A percentile compares a stretch with the other conserved stretches of the same genome.
These are phyloP conservation scores for Brachionus rubens DNA, from an alignment of 1,140 invertebrate genomes.

Conservation along the genomic window DNA sequence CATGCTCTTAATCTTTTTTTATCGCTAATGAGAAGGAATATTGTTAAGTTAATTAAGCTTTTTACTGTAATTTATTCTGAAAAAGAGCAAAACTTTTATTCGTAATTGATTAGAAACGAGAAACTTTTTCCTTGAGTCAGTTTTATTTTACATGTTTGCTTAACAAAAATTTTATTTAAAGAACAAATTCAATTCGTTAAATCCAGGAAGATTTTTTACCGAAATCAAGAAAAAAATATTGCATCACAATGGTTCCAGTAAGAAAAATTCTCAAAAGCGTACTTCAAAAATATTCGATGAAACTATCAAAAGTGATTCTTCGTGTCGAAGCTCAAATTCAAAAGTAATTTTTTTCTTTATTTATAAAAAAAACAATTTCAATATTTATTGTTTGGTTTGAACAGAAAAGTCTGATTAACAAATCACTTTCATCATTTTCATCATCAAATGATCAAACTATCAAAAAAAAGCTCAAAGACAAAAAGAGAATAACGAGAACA, in stretches of 20 bases:
- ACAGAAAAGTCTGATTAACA: neutral
- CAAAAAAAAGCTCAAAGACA: neutral
- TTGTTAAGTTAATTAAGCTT: too few species aligned
- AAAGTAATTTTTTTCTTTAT: too few species aligned
- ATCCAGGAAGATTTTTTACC: neutral
- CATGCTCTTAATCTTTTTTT: too few species aligned
- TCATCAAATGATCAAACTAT: neutral
- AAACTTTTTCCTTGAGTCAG: neutral
- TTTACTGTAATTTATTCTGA: too few species aligned
- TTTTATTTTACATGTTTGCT: neutral
- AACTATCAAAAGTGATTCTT: neutral
- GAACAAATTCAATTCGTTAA: neutral
- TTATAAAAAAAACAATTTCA: neutral
- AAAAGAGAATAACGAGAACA: neutral
- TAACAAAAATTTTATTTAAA: neutral
- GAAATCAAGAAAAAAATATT: neutral
- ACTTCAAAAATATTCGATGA: neutral
- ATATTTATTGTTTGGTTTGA: neutral
- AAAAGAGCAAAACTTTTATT: too few species aligned
- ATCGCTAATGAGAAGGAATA: too few species aligned
- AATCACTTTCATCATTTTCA: neutral
- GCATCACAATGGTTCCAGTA: neutral
- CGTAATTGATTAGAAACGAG: too few species aligned
- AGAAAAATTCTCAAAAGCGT: neutral
- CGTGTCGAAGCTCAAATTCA: constrained; percentile 3